These are phyloP conservation scores for Tachina fera DNA, from an alignment of 2,888 invertebrate genomes.

Conservation along the genomic window DNA sequence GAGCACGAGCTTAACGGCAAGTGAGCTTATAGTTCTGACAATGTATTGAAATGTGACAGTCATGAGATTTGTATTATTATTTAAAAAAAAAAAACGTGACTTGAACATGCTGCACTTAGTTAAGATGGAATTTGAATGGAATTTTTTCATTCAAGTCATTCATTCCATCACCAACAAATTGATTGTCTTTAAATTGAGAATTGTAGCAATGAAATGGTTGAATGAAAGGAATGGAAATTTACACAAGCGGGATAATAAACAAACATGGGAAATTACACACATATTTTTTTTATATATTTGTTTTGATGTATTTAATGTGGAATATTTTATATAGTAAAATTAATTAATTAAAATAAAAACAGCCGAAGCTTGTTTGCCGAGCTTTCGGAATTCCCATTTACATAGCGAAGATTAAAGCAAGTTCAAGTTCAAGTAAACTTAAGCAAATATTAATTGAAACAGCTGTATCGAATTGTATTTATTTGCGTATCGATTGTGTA, in stretches of 20 bases:
- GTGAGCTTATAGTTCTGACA: constrained; percentile 30
- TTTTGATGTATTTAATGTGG: constrained; percentile 27
- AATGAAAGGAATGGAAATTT: constrained; percentile 39
- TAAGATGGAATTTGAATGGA: constrained; percentile 1
- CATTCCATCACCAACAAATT: not conserved
- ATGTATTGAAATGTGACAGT: not conserved
- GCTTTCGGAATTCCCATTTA: not conserved
- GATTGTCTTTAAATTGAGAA: constrained; percentile 26
- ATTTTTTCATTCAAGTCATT: constrained; percentile 8
- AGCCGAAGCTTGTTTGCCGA: not conserved
- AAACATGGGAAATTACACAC: constrained; percentile 29
- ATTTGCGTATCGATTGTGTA: not conserved
- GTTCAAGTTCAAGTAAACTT: not conserved
- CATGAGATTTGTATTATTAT: not conserved
- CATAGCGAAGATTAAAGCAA: not conserved
- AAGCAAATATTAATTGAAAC: not conserved
- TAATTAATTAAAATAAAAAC: constrained; percentile 28
- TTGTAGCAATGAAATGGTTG: constrained; percentile 8
- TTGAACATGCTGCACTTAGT: constrained; percentile 25
- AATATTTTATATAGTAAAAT: constrained; percentile 18
- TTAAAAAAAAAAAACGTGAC: constrained; percentile 48
- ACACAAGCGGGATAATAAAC: not conserved
- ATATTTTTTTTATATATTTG: constrained; percentile 16
- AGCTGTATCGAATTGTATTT: not conserved
- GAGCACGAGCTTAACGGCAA: constrained; percentile 51